A percentile compares a stretch with the other conserved stretches of the same genome.
Conservation (phyloP, 2,113 vertebrate genomes). For the Gorilla gorilla region DNA sequence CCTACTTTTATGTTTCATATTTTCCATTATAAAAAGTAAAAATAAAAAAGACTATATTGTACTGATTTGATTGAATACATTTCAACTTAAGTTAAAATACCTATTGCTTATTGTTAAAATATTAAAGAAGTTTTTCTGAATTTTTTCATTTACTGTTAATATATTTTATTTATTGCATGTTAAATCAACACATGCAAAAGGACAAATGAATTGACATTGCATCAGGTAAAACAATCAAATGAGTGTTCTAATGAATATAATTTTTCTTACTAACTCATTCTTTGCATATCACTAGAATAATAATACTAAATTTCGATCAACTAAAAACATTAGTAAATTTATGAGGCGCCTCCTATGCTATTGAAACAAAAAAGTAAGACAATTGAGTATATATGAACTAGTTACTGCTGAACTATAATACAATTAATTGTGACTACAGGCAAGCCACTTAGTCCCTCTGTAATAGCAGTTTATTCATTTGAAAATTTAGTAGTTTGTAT, state of each 20-base stretch:
- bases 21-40: conserved; percentile 37
- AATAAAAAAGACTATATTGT: neutral
- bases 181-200: neutral
- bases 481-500: conserved; percentile 14
- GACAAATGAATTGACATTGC: neutral
- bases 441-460: neutral
- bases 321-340: conserved; percentile 12
- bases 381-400: neutral
- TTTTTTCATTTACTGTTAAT: conserved; percentile 6
- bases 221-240: conserved; percentile 40
- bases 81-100: conserved; percentile 35
- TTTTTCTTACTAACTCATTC: conserved; percentile 29
- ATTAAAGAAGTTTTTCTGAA: conserved; percentile 17
- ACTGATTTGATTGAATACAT: conserved; percentile 5
- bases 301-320: neutral
- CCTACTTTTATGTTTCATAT: neutral
- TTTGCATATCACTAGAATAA: neutral
- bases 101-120: conserved; percentile 1
- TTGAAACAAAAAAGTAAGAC: neutral
- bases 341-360: neutral
- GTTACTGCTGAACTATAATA: neutral
- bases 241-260: conserved; percentile 30
- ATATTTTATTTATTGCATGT: neutral
- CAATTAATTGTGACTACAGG: neutral
- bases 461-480: neutral